Base-by-base conservation (phyloP, 1,140 invertebrate species). In the Cydia strobilella region DNA sequence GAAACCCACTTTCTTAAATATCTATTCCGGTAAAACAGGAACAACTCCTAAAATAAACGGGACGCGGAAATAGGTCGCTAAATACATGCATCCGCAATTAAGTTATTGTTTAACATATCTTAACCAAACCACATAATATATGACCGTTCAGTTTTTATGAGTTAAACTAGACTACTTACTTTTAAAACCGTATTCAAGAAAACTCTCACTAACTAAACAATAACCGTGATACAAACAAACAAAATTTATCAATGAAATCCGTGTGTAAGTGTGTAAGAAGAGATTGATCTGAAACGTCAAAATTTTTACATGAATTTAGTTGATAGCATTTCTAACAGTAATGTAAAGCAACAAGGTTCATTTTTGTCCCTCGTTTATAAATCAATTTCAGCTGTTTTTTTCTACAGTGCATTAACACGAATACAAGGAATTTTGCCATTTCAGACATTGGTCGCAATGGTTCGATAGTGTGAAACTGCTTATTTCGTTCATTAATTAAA, bases 41-140 rank as follows among this genome's bases (percentile, higher is more conserved):
- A 77, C 72, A 78, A 78, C 76, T 81, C 80, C 80, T 45, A 87
- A 87, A 86, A 89, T 87, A 86, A 86, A 86, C 85, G 74, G 63
- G 27, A 35, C 35, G 39, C 54, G 66, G 62, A 88, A 86, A 86
- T 88, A 86, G 86, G 85, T 86, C 86, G 82, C 13, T 75, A 74
- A 77, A 79, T 73, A 78, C 74, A 25, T 69, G 65, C n/a, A 35
- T 69, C 65, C 65, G 27, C 65, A 13, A n/a, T 39, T 69, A 42
- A 69, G 9, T 39, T 18, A 69, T 35, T 69, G 31, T 54, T 73
- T 35, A 45, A 25, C 45, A 18, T 23, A 39, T 48, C 5, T 18
- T 13, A 9, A 42, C 18, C 23, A 20, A 72, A 31, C 54, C 20
- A 23, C 9, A 23, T 12, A n/a, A 72, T 45, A 20, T 79, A 78